These are phyloP conservation scores for Ecliptopera silaceata DNA, from an alignment of 2,888 invertebrate genomes.

Conservation along the genomic window DNA sequence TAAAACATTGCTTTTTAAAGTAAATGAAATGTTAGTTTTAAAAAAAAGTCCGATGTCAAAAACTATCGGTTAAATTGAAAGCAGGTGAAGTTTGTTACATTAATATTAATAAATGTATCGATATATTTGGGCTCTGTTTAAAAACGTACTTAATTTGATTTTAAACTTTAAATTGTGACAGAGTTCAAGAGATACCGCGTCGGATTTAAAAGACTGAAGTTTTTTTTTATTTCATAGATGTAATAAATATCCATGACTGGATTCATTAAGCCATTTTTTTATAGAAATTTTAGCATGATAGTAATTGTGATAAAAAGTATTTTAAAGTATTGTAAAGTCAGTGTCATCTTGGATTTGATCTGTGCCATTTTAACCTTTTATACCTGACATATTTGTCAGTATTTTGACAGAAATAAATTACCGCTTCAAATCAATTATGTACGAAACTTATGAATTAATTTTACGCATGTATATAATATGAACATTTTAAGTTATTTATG, in stretches of 20 bases:
- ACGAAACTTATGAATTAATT: conserved; percentile 42
- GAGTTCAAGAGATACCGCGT: conserved; percentile 53
- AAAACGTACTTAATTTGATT: conserved; percentile 19
- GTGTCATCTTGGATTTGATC: conserved; percentile 53
- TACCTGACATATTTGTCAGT: conserved; percentile 63
- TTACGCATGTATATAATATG: conserved; percentile 72
- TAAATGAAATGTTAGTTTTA: conserved; percentile 58
- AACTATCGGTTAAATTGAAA: conserved; percentile 48
- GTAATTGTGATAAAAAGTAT: conserved; percentile 75
- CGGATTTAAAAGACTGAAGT: conserved; percentile 78
- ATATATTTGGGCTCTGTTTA: conserved; percentile 33
- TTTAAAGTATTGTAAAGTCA: conserved; percentile 67
- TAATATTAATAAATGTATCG: conserved; percentile 39
- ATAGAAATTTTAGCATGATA: conserved; percentile 64
- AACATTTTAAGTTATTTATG: conserved; percentile 79
- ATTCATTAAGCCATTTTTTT: conserved; percentile 61
- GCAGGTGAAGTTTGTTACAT: conserved; percentile 43
- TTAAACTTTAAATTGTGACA: conserved; percentile 20
- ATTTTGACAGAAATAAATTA: conserved; percentile 51
- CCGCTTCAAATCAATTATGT: conserved; percentile 48
- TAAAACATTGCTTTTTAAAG: conserved; percentile 50
- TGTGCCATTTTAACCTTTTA: conserved; percentile 70
- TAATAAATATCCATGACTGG: conserved; percentile 61
- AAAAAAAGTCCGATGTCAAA: conserved; percentile 60
- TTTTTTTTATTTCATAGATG: conserved; percentile 62